Evolutionary conservation across 1,140 invertebrate species (phyloP).

Genomic region (Choristoneura fumiferana): DNA sequence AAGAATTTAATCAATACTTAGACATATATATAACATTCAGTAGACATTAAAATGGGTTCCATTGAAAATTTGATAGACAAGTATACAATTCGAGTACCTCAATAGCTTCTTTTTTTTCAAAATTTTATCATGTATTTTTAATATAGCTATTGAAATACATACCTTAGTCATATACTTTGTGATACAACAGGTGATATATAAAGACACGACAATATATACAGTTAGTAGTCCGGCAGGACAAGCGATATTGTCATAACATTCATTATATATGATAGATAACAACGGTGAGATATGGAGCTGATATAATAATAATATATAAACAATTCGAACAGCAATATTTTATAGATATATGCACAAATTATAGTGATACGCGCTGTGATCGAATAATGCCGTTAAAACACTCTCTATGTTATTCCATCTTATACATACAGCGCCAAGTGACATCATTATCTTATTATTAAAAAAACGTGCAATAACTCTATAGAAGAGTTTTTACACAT

Average conservation of each 20-base stretch:
- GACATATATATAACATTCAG: constrained; percentile 70
- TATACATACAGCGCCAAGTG: too few species aligned
- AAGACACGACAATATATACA: constrained; percentile 42
- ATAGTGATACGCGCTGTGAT: constrained; percentile 61
- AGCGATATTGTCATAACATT: constrained; percentile 73
- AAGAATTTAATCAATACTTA: constrained; percentile 53
- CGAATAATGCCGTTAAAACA: constrained; percentile 48
- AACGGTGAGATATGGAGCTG: constrained; percentile 66
- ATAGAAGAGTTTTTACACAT: too few species aligned
- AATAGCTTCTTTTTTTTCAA: constrained; percentile 31
- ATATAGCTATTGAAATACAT: constrained; percentile 39
- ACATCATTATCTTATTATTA: too few species aligned
- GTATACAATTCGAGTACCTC: constrained; percentile 43
- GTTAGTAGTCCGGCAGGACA: constrained; percentile 34
- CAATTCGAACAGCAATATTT: constrained; percentile 48
- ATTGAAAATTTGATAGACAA: constrained; percentile 46
- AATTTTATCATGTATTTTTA: constrained; percentile 11
- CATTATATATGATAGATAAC: constrained; percentile 66
- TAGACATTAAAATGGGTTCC: constrained; percentile 56
- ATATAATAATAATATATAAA: constrained; percentile 56
- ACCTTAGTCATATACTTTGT: constrained; percentile 28
- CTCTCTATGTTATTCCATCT: too few species aligned
- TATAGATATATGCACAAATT: constrained; percentile 59
- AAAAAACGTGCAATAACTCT: too few species aligned
- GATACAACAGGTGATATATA: constrained; percentile 40